Evolutionary conservation across 2,888 invertebrate genomes (phyloP).

Genomic region (Sesia bembeciformis): DNA sequence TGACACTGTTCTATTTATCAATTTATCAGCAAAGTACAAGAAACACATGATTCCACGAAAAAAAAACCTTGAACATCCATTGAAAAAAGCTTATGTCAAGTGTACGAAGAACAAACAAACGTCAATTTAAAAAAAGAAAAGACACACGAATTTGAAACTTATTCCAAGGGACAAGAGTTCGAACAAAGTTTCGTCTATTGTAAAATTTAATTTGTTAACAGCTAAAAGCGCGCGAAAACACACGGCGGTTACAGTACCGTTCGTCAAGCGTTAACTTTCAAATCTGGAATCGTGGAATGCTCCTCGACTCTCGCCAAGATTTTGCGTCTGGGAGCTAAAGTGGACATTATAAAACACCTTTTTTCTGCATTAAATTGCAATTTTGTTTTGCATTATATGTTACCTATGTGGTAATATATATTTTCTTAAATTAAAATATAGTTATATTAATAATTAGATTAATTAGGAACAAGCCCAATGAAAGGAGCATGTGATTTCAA

Average conservation of each 20-base stretch:
- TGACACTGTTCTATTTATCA: no score
- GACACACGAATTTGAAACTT: background rate
- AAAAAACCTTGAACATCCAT: conserved; percentile 9
- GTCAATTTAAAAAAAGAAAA: background rate
- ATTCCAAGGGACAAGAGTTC: background rate
- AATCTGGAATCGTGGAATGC: conserved; percentile 36
- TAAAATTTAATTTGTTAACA: background rate
- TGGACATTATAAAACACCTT: no score
- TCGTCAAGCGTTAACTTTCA: conserved; percentile 37
- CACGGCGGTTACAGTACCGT: conserved; percentile 47
- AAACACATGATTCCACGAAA: conserved; percentile 9
- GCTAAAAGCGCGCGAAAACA: conserved; percentile 42
- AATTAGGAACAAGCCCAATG: no score
- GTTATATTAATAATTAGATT: no score
- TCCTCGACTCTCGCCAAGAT: conserved; percentile 1
- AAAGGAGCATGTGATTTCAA: no score
- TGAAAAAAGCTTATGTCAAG: conserved; percentile 14
- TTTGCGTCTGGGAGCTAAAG: no score
- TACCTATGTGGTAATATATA: no score
- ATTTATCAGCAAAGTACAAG: background rate
- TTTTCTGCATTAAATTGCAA: no score
- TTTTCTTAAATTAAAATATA: no score
- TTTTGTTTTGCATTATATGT: no score
- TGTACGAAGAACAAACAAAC: conserved; percentile 1
- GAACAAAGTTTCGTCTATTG: background rate